Evolutionary conservation across 2,797 vertebrate genomes (phyloP).

Genomic region (Lagorchestes hirsutus): DNA sequence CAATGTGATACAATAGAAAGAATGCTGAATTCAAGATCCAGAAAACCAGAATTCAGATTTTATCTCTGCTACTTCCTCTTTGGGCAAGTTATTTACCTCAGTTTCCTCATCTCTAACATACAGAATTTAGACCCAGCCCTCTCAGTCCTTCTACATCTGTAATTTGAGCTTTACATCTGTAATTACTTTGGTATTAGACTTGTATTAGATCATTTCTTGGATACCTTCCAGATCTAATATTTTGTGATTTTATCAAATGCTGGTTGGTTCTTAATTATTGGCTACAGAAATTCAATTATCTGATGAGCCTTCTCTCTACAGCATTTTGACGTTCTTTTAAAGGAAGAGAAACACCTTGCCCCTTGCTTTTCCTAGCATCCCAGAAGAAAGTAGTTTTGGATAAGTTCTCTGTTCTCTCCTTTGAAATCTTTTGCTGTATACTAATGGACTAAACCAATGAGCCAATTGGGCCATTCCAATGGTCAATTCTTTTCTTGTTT

Average conservation of each 20-base stretch:
- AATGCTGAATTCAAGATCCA: not conserved
- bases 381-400: not conserved
- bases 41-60: not conserved
- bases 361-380: not conserved
- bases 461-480: conserved; percentile 6
- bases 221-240: not conserved
- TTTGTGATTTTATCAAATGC: conserved; percentile 18
- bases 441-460: conserved; percentile 7
- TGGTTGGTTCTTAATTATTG: conserved; percentile 58
- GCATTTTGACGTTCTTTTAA: conserved; percentile 9
- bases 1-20: not conserved
- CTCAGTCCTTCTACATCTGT: not conserved
- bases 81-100: not conserved
- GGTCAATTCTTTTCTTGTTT: conserved; percentile 15
- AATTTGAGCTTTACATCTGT: not conserved
- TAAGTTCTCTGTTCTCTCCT: not conserved
- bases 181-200: not conserved
- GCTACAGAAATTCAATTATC: conserved; percentile 44
- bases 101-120: not conserved
- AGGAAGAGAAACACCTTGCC: not conserved
- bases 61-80: not conserved
- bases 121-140: not conserved
- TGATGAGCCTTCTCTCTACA: not conserved
- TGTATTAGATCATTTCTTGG: not conserved
- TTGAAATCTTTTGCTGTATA: not conserved